Conservation (phyloP, 2,888 invertebrate species). For the Ormyrus pomaceus region DNA sequence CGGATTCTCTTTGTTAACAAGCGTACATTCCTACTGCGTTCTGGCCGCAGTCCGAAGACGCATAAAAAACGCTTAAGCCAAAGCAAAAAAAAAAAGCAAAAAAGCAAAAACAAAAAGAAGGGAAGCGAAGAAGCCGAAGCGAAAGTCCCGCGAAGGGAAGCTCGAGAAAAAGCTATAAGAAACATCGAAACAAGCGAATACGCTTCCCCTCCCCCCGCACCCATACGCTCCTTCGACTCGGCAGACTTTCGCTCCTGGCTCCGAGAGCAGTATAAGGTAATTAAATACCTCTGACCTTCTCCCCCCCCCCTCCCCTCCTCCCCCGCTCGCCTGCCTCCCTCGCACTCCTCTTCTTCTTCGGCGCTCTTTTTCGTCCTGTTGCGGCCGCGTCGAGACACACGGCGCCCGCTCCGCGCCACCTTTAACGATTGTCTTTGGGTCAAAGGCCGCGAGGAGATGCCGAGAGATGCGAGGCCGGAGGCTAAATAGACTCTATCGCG, state of each 20-base stretch:
- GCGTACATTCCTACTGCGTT: slow-evolving; percentile 56
- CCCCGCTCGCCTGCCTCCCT: too few species aligned
- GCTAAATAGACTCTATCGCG: slow-evolving; percentile 63
- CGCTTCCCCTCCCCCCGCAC: slow-evolving; percentile 30
- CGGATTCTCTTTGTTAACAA: slow-evolving; percentile 57
- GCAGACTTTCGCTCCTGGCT: slow-evolving; percentile 29
- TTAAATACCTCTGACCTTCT: slow-evolving; percentile 56
- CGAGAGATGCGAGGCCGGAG: not conserved
- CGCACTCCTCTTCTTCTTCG: not conserved
- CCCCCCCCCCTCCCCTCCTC: slow-evolving; percentile 34
- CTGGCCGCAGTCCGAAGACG: slow-evolving; percentile 9
- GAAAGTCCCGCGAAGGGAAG: slow-evolving; percentile 24
- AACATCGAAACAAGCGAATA: slow-evolving; percentile 56
- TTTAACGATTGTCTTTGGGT: slow-evolving; percentile 74
- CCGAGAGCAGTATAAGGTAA: slow-evolving; percentile 46
- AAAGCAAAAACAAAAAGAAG: not conserved
- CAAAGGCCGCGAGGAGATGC: slow-evolving; percentile 64
- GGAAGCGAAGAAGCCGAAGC: slow-evolving; percentile 11
- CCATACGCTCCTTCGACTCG: not conserved
- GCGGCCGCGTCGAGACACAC: slow-evolving; percentile 46
- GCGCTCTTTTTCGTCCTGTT: slow-evolving; percentile 48
- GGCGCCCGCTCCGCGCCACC: slow-evolving; percentile 71
- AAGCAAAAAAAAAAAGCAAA: not conserved
- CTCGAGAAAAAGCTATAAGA: slow-evolving; percentile 53
- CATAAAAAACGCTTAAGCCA: not conserved